These are phyloP conservation scores for Manacus vitellinus DNA, from an alignment of 2,113 vertebrate species.

Conservation along the genomic window DNA sequence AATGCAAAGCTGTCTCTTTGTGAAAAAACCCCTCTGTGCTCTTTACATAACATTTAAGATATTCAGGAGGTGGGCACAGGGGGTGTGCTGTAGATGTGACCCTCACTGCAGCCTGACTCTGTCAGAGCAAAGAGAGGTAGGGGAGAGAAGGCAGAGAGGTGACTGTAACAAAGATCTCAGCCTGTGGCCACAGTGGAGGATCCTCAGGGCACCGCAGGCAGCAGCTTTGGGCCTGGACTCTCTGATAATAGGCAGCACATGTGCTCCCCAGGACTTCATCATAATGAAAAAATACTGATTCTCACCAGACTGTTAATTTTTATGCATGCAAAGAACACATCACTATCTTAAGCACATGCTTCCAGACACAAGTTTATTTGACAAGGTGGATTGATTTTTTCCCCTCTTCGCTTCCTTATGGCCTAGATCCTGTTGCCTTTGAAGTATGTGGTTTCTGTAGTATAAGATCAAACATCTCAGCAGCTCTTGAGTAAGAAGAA, in stretches of 20 bases:
- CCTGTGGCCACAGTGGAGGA: rapidly evolving
- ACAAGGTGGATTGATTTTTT: background rate
- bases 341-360: background rate
- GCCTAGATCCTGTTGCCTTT: background rate
- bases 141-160: background rate
- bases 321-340: background rate
- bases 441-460: background rate
- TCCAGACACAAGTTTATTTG: background rate
- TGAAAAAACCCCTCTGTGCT: background rate
- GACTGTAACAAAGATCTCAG: background rate
- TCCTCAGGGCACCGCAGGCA: background rate
- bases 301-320: background rate
- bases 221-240: background rate
- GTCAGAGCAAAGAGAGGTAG: background rate
- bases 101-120: background rate
- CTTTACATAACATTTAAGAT: background rate
- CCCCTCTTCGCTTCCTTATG: background rate
- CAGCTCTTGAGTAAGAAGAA: background rate
- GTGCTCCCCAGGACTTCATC: background rate
- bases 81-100: background rate
- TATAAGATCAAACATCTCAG: background rate
- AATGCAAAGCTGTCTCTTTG: background rate
- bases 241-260: background rate
- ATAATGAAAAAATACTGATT: background rate
- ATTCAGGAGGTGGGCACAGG: background rate